phyloP scores from a whole-genome alignment of 1,140 invertebrate genomes.

The Xylocopa sonorina region DNA sequence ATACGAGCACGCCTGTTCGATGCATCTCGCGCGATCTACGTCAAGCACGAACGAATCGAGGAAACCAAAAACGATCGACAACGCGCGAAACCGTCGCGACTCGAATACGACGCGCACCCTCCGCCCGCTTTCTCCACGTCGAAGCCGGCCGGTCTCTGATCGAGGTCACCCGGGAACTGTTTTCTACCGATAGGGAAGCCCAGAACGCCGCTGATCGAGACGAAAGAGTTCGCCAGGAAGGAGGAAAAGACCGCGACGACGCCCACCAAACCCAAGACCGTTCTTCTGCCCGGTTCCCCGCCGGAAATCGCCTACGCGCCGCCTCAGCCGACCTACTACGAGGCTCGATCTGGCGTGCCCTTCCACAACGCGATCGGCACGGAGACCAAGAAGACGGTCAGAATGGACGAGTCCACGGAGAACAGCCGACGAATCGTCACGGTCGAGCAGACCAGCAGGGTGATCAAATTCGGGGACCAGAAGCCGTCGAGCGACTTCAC shows the following conservation, averaged over 20 bases:
- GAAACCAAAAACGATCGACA: neutral
- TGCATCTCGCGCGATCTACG: neutral
- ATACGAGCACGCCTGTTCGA: no score
- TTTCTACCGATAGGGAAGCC: slow-evolving; percentile 73
- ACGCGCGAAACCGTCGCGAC: neutral
- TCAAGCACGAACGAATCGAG: no score
- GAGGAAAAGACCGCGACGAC: slow-evolving; percentile 69
- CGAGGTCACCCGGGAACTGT: slow-evolving; percentile 65
- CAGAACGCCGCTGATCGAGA: slow-evolving; percentile 63
- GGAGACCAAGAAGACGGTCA: slow-evolving; percentile 86
- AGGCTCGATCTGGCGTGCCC: slow-evolving; percentile 82
- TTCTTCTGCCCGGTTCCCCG: slow-evolving; percentile 84
- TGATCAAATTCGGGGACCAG: slow-evolving; percentile 85
- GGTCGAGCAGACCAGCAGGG: slow-evolving; percentile 86
- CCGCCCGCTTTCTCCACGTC: slow-evolving; percentile 37
- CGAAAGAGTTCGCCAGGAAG: slow-evolving; percentile 67
- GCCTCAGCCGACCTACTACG: slow-evolving; percentile 81
- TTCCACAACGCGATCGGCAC: slow-evolving; percentile 84
- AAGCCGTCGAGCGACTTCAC: slow-evolving; percentile 58
- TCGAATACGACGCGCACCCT: neutral
- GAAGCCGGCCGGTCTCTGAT: slow-evolving; percentile 1
- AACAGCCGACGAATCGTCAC: slow-evolving; percentile 85
- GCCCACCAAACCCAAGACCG: slow-evolving; percentile 75
- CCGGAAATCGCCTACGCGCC: slow-evolving; percentile 84
- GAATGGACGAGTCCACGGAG: slow-evolving; percentile 87